Conservation (phyloP, 53 echinoderm and acorn worm genomes). For the Antedon mediterranea region DNA sequence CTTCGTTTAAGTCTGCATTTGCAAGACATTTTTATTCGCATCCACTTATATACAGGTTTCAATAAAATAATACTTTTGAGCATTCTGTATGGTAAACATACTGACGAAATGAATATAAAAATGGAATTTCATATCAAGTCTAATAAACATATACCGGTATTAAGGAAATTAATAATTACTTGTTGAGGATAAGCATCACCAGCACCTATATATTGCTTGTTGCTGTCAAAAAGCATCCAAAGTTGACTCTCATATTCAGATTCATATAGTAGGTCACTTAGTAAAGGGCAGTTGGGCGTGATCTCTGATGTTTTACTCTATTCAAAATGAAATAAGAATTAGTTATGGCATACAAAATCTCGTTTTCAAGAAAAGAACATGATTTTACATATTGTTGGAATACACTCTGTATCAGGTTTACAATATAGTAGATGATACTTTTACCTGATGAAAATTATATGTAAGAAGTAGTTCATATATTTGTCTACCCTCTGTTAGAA, state of each 20-base stretch:
- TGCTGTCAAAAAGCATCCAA: conserved; percentile 93
- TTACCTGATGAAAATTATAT: conserved; percentile 98
- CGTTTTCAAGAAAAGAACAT: too few species aligned
- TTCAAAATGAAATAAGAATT: not conserved
- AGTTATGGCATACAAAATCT: too few species aligned
- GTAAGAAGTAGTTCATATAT: conserved; percentile 92
- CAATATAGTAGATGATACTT: too few species aligned
- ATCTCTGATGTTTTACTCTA: conserved; percentile 98
- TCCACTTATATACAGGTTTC: too few species aligned
- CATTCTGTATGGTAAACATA: too few species aligned
- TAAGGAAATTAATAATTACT: conserved; percentile 17
- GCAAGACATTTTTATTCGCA: too few species aligned
- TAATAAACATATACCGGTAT: not conserved
- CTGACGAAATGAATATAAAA: too few species aligned
- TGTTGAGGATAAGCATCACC: conserved; percentile 97
- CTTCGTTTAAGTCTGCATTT: too few species aligned
- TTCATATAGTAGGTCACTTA: conserved; percentile 90
- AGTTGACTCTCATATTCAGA: conserved; percentile 96
- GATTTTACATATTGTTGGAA: too few species aligned
- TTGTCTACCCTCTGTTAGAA: conserved; percentile 80
- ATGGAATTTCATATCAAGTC: too few species aligned
- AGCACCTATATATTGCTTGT: conserved; percentile 98
- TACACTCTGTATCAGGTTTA: too few species aligned
- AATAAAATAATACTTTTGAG: too few species aligned
- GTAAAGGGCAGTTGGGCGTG: conserved; percentile 88